phyloP scores from a whole-genome alignment of 2,113 vertebrate species.

The Eulacestoma nigropectus region DNA sequence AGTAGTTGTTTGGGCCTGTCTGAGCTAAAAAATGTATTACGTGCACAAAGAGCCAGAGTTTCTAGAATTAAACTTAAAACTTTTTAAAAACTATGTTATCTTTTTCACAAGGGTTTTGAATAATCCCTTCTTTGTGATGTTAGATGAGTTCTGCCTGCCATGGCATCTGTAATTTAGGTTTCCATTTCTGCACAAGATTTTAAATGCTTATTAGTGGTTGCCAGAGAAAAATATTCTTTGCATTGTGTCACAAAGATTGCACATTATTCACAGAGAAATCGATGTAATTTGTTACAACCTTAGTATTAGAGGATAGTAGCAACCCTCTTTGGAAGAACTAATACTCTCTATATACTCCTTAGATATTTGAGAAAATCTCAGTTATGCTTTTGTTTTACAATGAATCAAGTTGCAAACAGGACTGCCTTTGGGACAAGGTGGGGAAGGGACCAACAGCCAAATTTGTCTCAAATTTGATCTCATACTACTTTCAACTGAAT shows the following conservation, averaged over 20 bases:
- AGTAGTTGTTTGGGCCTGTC: not conserved
- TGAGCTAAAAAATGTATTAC: not conserved
- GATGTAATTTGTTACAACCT: slow-evolving; percentile 18
- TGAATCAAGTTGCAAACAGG: not conserved
- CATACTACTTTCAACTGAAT: not conserved
- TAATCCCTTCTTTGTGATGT: slow-evolving; percentile 22
- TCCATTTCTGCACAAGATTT: slow-evolving; percentile 61
- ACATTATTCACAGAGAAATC: slow-evolving; percentile 37
- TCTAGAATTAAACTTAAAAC: not conserved
- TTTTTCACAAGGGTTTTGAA: slow-evolving; percentile 16
- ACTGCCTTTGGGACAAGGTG: not conserved
- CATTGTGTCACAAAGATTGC: slow-evolving; percentile 46
- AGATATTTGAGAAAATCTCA: not conserved
- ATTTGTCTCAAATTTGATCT: not conserved
- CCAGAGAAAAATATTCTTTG: slow-evolving; percentile 54
- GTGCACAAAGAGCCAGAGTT: not conserved
- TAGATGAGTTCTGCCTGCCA: slow-evolving; percentile 48
- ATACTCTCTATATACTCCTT: not conserved
- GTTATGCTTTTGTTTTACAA: not conserved
- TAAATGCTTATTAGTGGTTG: slow-evolving; percentile 57
- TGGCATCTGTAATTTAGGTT: slow-evolving; percentile 62
- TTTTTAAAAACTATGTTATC: not conserved
- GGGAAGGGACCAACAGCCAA: not conserved
- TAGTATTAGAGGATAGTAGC: slow-evolving; percentile 3
- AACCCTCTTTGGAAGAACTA: not conserved